phyloP scores from a whole-genome alignment of 2,113 vertebrate genomes.

The Scytalopus superciliaris region DNA sequence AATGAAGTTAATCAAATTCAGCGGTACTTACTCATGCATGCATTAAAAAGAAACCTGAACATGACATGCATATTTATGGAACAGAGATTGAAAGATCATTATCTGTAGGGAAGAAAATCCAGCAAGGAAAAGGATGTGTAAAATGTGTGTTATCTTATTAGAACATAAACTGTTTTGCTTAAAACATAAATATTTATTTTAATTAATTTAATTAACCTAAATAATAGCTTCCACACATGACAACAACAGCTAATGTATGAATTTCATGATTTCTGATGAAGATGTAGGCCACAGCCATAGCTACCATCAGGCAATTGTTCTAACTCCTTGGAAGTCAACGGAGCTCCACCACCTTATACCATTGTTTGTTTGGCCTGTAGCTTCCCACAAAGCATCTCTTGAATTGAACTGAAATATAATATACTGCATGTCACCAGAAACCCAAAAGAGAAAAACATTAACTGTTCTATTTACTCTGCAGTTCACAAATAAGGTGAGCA shows the following conservation, averaged over 20 bases:
- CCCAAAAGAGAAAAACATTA: not conserved
- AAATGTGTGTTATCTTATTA: constrained; percentile 66
- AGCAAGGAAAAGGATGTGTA: constrained; percentile 57
- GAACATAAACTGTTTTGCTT: constrained; percentile 68
- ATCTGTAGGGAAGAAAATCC: constrained; percentile 64
- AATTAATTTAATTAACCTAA: constrained; percentile 71
- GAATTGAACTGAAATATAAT: not conserved
- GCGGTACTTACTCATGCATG: constrained; percentile 62
- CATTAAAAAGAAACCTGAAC: constrained; percentile 72
- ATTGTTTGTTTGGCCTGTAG: not conserved
- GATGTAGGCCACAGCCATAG: not conserved
- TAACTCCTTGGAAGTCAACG: not conserved
- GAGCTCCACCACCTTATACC: not conserved
- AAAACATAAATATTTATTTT: constrained; percentile 73
- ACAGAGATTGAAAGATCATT: constrained; percentile 71
- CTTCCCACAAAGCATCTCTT: not conserved
- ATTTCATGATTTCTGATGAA: constrained; percentile 31
- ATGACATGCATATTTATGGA: constrained; percentile 76
- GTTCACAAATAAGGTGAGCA: not conserved
- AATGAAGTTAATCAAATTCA: constrained; percentile 80
- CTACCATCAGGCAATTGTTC: not conserved
- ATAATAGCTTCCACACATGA: constrained; percentile 61
- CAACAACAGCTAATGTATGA: constrained; percentile 49
- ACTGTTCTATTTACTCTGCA: not conserved
- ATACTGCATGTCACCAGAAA: not conserved